Evolutionary conservation across 2,113 vertebrate species (phyloP).

Genomic region (Coreoperca whiteheadi): DNA sequence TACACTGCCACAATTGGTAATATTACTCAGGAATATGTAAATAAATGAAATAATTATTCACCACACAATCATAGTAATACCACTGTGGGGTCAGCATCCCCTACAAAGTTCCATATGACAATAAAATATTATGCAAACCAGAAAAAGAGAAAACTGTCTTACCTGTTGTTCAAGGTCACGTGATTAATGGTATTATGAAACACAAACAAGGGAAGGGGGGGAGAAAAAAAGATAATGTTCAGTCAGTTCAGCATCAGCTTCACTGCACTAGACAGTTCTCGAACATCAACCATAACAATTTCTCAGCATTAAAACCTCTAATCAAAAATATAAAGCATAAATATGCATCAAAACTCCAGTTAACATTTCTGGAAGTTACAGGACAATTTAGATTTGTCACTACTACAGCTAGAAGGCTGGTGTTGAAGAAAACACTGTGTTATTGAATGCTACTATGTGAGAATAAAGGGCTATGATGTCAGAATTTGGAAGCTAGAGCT

Average conservation of each 20-base stretch:
- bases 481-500: not conserved
- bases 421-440: not conserved
- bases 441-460: not conserved
- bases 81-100: not conserved
- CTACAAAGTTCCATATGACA: not conserved
- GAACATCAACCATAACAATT: constrained; percentile 11
- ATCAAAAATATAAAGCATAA: constrained; percentile 25
- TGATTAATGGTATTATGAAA: constrained; percentile 26
- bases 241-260: constrained; percentile 23
- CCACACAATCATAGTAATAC: not conserved
- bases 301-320: constrained; percentile 7
- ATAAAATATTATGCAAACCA: not conserved
- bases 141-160: constrained; percentile 45
- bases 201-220: constrained; percentile 23
- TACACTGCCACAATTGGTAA: not conserved
- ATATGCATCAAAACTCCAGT: constrained; percentile 6
- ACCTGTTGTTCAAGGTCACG: constrained; percentile 58
- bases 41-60: not conserved
- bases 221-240: constrained; percentile 43
- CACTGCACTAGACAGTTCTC: constrained; percentile 10
- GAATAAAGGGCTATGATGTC: not conserved
- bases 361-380: constrained; percentile 11
- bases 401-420: not conserved
- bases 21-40: not conserved
- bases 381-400: not conserved